Base-by-base conservation (phyloP, 2,113 vertebrate species). In the Oncorhynchus clarkii region DNA sequence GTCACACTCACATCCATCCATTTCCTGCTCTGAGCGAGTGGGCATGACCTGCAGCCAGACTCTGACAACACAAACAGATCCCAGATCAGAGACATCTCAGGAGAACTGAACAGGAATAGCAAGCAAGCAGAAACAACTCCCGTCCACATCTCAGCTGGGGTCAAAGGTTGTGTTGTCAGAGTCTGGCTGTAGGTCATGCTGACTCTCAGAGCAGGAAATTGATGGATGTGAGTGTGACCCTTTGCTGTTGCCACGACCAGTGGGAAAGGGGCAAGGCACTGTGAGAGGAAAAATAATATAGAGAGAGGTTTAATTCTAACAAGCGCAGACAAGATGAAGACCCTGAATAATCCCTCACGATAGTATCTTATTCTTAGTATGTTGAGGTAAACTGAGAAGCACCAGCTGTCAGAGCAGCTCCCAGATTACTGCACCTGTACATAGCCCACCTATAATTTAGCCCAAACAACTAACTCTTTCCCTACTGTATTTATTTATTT, bases 181-280 rank as follows among this genome's bases (percentile, higher is more conserved):
- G 69, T 39, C 64, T 57, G 80, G 64, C 18, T 20, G 16, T 2
- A 77, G 69, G 74, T 39, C 27, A 29, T 24, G 49, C 57, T 64
- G 71, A 64, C 12, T 26, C 7, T 13, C 49, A 31, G 26, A 71
- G 11, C 22, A 69, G 48, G 16, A 77, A 71, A 45, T 24, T 49
- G 71, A 67, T 16, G 11, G 4, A 54, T 9, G 31, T 20, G 14
- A 64, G 60, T 1, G 16, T 54, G 60, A 24, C 60, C 64, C 24
- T 71, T 73, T 78, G 70, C 22, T 62, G 72, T 49, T 72, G 74
- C 60, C 72, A 69, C 18, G 70, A 71, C 27, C 5, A 11, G 29
- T 39, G 27, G 14, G 48, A 64, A 24, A 26, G 60, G n/a, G 16
- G 8, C 6, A 9, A 64, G 60, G 16, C 20, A 26, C 1, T n/a